phyloP scores from a whole-genome alignment of 1,140 invertebrate genomes.

The Drosophila nannoptera region DNA sequence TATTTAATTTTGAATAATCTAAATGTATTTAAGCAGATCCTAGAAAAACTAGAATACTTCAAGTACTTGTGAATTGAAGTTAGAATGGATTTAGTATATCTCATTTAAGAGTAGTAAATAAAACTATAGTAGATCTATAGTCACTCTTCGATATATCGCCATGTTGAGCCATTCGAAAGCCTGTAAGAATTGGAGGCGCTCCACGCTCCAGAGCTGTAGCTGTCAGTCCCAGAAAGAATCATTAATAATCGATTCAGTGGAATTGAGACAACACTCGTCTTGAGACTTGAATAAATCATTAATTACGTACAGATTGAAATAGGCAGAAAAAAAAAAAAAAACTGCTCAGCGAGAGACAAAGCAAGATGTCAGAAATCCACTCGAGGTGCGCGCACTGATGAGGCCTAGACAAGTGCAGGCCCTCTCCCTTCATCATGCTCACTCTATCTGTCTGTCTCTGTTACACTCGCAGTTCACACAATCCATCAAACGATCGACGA shows the following conservation, averaged over 20 bases:
- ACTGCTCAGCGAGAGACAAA: slow-evolving; percentile 48
- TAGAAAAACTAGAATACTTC: too few relatives aligned
- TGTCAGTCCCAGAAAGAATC: slow-evolving; percentile 14
- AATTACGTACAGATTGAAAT: slow-evolving; percentile 66
- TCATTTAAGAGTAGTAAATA: too few relatives aligned
- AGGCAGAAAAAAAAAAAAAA: slow-evolving; percentile 45
- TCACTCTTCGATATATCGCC: too few relatives aligned
- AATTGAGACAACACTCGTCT: slow-evolving; percentile 69
- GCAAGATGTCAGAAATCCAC: slow-evolving; percentile 75
- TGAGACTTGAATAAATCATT: slow-evolving; percentile 68
- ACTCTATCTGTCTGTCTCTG: background rate
- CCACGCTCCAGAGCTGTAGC: slow-evolving; percentile 3
- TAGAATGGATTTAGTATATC: too few relatives aligned
- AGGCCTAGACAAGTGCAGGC: slow-evolving; percentile 65
- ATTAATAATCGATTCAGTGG: slow-evolving; percentile 68
- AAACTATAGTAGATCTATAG: too few relatives aligned
- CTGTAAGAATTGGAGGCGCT: too few relatives aligned
- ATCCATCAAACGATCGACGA: slow-evolving; percentile 73
- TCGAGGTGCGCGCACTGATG: slow-evolving; percentile 53
- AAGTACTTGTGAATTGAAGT: background rate
- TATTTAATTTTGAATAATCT: too few relatives aligned
- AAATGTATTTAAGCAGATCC: too few relatives aligned
- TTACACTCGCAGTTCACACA: slow-evolving; percentile 53
- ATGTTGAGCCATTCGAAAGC: too few relatives aligned
- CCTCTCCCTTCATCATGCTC: background rate